These are phyloP conservation scores for Isotomurus palustris DNA, from an alignment of 2,888 invertebrate species.

Conservation along the genomic window DNA sequence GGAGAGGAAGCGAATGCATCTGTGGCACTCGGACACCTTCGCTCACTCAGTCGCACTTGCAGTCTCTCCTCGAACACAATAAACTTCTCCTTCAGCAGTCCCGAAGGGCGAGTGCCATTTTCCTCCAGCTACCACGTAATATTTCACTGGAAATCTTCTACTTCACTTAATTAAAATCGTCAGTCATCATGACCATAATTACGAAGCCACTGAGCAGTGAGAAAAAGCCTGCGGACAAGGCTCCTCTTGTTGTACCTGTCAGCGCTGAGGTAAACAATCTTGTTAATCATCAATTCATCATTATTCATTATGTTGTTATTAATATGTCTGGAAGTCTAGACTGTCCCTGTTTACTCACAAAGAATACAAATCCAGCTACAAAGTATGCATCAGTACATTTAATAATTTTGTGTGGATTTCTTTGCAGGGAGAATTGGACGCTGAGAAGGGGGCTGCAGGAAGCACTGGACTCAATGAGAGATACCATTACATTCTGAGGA, in stretches of 20 bases:
- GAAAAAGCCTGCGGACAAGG: conserved; percentile 58
- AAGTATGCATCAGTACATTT: too few relatives aligned
- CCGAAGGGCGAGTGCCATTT: conserved; percentile 7
- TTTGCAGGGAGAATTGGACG: conserved; percentile 22
- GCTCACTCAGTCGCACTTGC: conserved; percentile 8
- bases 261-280: conserved; percentile 27
- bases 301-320: neutral
- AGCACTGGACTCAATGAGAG: conserved; percentile 45
- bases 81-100: too few relatives aligned
- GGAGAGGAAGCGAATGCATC: too few relatives aligned
- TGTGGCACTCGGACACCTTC: too few relatives aligned
- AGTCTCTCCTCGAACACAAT: too few relatives aligned
- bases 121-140: neutral
- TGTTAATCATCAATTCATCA: neutral
- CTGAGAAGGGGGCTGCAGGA: conserved; percentile 25
- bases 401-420: neutral
- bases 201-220: conserved; percentile 65
- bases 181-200: conserved; percentile 66
- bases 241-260: conserved; percentile 39
- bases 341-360: neutral
- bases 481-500: conserved; percentile 52
- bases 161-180: neutral
- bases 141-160: neutral
- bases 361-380: too few relatives aligned
- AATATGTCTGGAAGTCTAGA: neutral